Percentiles rank a stretch among this genome's conserved stretches.
These are phyloP conservation scores for Heteropelma amictum DNA, from an alignment of 2,888 invertebrate genomes.

Conservation along the genomic window DNA sequence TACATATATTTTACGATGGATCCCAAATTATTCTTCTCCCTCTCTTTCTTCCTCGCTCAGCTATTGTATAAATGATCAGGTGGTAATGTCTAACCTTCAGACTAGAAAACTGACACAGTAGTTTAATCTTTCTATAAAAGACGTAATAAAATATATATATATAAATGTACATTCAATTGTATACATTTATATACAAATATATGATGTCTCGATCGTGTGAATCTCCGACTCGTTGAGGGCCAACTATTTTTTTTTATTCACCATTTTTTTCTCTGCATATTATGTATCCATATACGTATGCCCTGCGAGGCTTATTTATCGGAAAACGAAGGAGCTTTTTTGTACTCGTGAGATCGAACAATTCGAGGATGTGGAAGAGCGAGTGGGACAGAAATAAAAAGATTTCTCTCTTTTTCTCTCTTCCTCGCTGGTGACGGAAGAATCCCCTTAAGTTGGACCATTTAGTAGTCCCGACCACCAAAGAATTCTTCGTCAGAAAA, in stretches of 20 bases:
- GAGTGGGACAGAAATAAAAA: slow-evolving; percentile 22
- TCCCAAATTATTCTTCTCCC: background rate
- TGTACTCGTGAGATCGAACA: background rate
- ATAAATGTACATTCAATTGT: slow-evolving; percentile 1
- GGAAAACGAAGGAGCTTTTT: slow-evolving; percentile 9
- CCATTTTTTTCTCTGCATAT: slow-evolving; percentile 4
- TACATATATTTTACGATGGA: background rate
- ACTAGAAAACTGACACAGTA: slow-evolving; percentile 29
- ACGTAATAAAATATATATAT: slow-evolving; percentile 1
- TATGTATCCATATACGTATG: background rate
- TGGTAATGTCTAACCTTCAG: slow-evolving; percentile 26
- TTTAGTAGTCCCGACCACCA: slow-evolving; percentile 61
- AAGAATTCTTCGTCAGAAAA: slow-evolving; percentile 55
- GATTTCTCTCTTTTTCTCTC: background rate
- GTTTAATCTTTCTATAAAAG: slow-evolving; percentile 7
- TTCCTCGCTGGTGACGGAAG: background rate
- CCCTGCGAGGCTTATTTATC: slow-evolving; percentile 28
- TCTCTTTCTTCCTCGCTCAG: background rate
- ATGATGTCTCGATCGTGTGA: slow-evolving; percentile 54
- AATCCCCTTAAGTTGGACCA: slow-evolving; percentile 50
- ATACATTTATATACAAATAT: background rate
- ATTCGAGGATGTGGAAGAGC: slow-evolving; percentile 2
- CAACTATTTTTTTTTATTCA: slow-evolving; percentile 23
- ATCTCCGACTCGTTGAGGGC: slow-evolving; percentile 42
- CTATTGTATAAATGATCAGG: slow-evolving; percentile 38